Evolutionary conservation across 2,113 vertebrate species (phyloP).

Genomic region (Halichoerus grypus): DNA sequence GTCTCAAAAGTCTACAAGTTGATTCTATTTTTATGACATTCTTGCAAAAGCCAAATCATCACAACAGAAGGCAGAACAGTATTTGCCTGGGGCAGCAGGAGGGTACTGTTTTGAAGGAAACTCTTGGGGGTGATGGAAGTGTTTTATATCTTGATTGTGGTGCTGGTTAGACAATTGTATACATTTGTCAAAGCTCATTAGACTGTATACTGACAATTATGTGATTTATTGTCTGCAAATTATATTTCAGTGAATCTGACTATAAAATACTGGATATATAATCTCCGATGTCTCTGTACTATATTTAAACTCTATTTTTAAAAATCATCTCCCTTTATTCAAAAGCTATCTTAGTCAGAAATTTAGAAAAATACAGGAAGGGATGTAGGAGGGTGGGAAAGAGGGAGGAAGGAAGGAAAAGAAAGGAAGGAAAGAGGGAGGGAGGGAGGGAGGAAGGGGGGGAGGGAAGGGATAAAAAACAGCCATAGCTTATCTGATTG

Average conservation of each 20-base stretch:
- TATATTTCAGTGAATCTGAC: neutral
- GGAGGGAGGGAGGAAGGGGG: too few species aligned
- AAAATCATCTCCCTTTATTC: neutral
- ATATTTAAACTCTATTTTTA: neutral
- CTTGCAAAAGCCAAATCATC: neutral
- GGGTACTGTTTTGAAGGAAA: neutral
- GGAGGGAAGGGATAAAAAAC: neutral
- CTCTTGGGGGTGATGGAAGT: neutral
- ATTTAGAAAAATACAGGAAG: neutral
- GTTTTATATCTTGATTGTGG: neutral
- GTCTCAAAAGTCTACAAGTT: neutral
- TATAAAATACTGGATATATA: neutral
- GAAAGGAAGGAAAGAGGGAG: neutral
- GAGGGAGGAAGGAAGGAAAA: neutral
- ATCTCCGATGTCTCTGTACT: neutral
- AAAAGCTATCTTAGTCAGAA: neutral
- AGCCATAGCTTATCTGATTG: neutral
- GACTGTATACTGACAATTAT: neutral
- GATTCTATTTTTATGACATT: neutral
- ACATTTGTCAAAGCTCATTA: neutral
- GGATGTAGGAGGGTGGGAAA: neutral
- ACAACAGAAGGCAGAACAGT: neutral
- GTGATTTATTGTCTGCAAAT: neutral
- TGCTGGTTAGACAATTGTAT: neutral
- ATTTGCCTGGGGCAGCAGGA: neutral